Evolutionary conservation across 2,797 vertebrate genomes (phyloP).

Genomic region (Spondyliosoma cantharus): DNA sequence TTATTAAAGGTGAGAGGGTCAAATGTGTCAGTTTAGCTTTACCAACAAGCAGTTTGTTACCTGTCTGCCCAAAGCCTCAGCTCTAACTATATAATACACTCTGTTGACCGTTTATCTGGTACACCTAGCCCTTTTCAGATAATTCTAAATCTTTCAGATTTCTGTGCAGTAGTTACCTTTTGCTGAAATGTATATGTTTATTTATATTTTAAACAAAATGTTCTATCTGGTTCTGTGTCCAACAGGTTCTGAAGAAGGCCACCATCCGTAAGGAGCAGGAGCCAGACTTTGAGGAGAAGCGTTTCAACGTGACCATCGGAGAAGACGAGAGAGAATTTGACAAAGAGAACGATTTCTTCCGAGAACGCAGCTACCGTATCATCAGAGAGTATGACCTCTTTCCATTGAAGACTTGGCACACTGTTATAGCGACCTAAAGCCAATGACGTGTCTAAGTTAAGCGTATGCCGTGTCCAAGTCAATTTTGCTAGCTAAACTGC

Average conservation of each 20-base stretch:
- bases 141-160: background rate
- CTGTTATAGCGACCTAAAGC: no score
- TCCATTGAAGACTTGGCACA: background rate
- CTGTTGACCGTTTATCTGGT: background rate
- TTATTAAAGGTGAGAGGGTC: no score
- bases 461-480: no score
- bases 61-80: background rate
- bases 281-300: constrained; percentile 98
- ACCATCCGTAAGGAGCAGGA: constrained; percentile 98
- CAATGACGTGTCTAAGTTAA: no score
- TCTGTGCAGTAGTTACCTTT: background rate
- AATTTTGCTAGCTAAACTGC: no score
- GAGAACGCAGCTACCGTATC: constrained; percentile 95
- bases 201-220: background rate
- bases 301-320: constrained; percentile 97
- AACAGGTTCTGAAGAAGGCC: constrained; percentile 95
- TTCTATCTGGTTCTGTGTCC: background rate
- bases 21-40: background rate
- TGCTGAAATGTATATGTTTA: background rate
- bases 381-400: constrained; percentile 90
- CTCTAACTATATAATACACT: background rate
- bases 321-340: constrained; percentile 97
- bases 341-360: constrained; percentile 97
- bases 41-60: background rate
- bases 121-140: background rate